Conservation (phyloP, 2,113 vertebrate genomes). For the Psammodynastes pulverulentus region DNA sequence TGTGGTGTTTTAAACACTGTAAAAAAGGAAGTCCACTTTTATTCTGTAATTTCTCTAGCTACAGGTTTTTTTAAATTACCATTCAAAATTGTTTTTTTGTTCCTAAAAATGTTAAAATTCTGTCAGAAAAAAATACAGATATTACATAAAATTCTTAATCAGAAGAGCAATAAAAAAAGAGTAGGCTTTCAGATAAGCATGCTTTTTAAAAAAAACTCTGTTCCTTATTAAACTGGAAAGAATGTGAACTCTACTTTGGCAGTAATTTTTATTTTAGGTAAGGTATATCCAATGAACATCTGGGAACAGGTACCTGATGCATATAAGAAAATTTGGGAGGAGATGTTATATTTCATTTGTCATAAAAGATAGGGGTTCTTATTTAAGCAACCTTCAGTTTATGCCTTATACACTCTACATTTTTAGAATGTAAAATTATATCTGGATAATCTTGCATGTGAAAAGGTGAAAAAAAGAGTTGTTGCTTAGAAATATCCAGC, state of each 20-base stretch:
- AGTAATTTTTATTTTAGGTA: constrained; percentile 31
- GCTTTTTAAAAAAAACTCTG: constrained; percentile 41
- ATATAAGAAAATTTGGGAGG: constrained; percentile 17
- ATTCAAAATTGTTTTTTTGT: constrained; percentile 55
- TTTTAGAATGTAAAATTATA: constrained; percentile 6
- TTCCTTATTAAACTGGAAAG: background rate
- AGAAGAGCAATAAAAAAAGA: constrained; percentile 59
- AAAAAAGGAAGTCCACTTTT: background rate
- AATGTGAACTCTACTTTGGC: background rate
- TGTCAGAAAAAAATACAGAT: constrained; percentile 55
- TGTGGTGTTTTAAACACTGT: background rate
- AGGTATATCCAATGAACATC: constrained; percentile 49
- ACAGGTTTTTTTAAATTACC: constrained; percentile 9
- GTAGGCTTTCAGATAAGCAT: constrained; percentile 53
- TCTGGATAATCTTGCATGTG: constrained; percentile 27
- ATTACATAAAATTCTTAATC: constrained; percentile 56
- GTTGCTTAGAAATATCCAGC: background rate
- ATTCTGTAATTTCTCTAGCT: constrained; percentile 17
- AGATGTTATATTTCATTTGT: constrained; percentile 39
- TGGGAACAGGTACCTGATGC: constrained; percentile 13
- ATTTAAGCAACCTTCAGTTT: constrained; percentile 51
- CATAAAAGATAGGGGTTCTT: constrained; percentile 59
- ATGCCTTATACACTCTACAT: constrained; percentile 46
- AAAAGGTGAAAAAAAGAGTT: constrained; percentile 30
- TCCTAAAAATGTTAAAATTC: constrained; percentile 55